Evolutionary conservation across 2,113 vertebrate genomes (phyloP).

Genomic region (Heterocephalus glaber): DNA sequence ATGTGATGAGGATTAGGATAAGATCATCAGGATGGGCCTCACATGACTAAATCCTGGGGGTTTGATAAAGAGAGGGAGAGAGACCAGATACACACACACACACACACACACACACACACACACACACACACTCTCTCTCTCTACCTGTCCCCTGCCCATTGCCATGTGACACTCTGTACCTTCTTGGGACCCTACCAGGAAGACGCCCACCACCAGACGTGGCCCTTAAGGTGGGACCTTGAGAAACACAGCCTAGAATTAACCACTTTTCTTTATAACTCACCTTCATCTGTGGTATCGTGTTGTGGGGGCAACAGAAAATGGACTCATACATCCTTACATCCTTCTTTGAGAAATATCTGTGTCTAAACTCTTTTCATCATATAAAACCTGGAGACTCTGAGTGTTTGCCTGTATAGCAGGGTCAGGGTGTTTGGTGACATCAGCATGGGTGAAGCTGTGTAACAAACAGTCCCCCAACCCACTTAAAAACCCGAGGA

Average conservation of each 20-base stretch:
- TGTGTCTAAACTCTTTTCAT: not conserved
- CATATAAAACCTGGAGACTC: not conserved
- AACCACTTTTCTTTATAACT: not conserved
- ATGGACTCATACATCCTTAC: too few relatives aligned
- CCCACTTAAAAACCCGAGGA: not conserved
- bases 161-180: not conserved
- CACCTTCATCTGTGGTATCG: not conserved
- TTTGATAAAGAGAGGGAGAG: not conserved
- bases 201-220: not conserved
- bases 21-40: not conserved
- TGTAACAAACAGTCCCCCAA: not conserved
- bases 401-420: fast-evolving
- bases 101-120: not conserved
- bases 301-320: not conserved
- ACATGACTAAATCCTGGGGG: not conserved
- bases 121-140: too few relatives aligned
- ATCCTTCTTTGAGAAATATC: not conserved
- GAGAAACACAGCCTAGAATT: not conserved
- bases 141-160: not conserved
- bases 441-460: not conserved
- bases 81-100: not conserved
- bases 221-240: not conserved
- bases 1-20: too few relatives aligned
- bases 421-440: not conserved
- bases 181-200: not conserved